Evolutionary conservation across 1,140 invertebrate genomes (phyloP).

Genomic region (Phymorhynchus buccinoides): DNA sequence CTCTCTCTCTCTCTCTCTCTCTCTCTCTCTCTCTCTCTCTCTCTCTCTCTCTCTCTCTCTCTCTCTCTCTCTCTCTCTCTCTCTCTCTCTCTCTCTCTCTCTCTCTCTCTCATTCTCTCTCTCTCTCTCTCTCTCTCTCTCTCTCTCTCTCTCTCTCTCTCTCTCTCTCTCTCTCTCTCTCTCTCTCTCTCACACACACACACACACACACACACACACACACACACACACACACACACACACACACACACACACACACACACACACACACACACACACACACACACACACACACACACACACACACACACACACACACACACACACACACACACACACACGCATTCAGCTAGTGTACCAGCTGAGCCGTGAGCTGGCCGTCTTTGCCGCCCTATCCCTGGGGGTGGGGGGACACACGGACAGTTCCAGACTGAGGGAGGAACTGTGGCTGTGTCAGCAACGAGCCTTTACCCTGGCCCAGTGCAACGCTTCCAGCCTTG

Average conservation of each 20-base stretch:
- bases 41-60: constrained; percentile 20
- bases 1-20: constrained; percentile 22
- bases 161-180: background rate
- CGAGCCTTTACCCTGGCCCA: constrained; percentile 33
- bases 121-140: background rate
- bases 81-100: background rate
- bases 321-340: background rate
- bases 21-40: constrained; percentile 20
- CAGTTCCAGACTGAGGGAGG: constrained; percentile 28
- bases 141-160: background rate
- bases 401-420: constrained; percentile 36
- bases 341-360: constrained; percentile 10
- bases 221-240: too few species aligned
- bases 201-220: too few species aligned
- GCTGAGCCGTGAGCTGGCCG: constrained; percentile 37
- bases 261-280: background rate
- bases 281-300: background rate
- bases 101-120: background rate
- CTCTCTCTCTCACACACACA: too few species aligned
- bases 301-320: background rate
- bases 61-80: constrained; percentile 19
- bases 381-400: constrained; percentile 21
- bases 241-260: too few species aligned
- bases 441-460: constrained; percentile 23
- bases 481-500: constrained; percentile 7